phyloP scores from a whole-genome alignment of 2,888 invertebrate genomes.

The Euspilapteryx auroguttella region DNA sequence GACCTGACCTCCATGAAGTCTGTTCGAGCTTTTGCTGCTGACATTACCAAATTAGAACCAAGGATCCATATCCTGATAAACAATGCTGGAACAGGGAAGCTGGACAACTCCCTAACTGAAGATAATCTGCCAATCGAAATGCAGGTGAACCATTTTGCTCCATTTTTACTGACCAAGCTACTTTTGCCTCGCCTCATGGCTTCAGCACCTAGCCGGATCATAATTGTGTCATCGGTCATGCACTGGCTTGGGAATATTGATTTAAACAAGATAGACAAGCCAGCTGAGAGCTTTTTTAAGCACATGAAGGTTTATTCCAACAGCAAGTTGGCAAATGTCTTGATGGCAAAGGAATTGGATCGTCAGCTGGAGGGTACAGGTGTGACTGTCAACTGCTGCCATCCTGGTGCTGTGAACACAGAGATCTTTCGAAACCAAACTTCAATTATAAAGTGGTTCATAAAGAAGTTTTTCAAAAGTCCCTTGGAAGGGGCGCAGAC shows the following conservation, averaged over 20 bases:
- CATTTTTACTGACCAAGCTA: slow-evolving; percentile 83
- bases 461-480: slow-evolving; percentile 66
- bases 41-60: slow-evolving; percentile 67
- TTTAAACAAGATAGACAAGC: slow-evolving; percentile 68
- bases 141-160: slow-evolving; percentile 89
- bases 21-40: slow-evolving; percentile 74
- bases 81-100: slow-evolving; percentile 78
- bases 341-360: slow-evolving; percentile 69
- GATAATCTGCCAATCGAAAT: slow-evolving; percentile 83
- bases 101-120: slow-evolving; percentile 65
- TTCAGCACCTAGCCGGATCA: slow-evolving; percentile 70
- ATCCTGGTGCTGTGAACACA: slow-evolving; percentile 79
- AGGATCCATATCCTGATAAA: slow-evolving; percentile 78
- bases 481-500: slow-evolving; percentile 77
- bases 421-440: slow-evolving; percentile 75
- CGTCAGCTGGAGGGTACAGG: slow-evolving; percentile 62
- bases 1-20: slow-evolving; percentile 74
- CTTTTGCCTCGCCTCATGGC: slow-evolving; percentile 73
- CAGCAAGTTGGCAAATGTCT: slow-evolving; percentile 76
- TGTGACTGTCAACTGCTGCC: slow-evolving; percentile 76
- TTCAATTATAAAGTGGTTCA: slow-evolving; percentile 56
- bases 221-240: slow-evolving; percentile 74
- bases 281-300: slow-evolving; percentile 39
- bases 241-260: slow-evolving; percentile 69
- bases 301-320: slow-evolving; percentile 63